These are phyloP conservation scores for Oreochromis aureus DNA, from an alignment of 2,113 vertebrate genomes.

Conservation along the genomic window DNA sequence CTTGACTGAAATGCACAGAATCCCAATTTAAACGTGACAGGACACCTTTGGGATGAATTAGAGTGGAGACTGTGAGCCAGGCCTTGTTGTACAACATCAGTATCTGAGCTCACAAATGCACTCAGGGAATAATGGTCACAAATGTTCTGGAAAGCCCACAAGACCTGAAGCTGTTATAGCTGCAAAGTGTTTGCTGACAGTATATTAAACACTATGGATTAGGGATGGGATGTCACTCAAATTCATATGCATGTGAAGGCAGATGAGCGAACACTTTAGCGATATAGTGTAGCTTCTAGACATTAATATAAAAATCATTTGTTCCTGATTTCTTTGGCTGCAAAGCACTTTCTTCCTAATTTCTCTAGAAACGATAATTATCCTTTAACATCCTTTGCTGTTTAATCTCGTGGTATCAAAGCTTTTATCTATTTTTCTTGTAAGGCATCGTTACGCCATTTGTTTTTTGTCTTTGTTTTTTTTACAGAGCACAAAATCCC, in stretches of 20 bases:
- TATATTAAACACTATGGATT: neutral
- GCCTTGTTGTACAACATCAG: neutral
- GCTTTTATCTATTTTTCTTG: neutral
- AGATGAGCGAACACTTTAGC: neutral
- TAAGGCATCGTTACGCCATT: neutral
- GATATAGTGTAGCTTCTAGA: neutral
- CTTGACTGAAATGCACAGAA: neutral
- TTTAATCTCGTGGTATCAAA: neutral
- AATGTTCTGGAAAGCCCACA: neutral
- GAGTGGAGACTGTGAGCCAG: neutral
- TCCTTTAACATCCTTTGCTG: neutral
- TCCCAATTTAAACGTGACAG: neutral
- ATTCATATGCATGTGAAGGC: neutral
- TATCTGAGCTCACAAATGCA: neutral
- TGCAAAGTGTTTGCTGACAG: neutral
- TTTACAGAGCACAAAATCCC: conserved; percentile 70
- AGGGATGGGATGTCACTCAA: neutral
- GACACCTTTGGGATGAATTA: neutral
- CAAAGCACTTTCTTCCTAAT: neutral
- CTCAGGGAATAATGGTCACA: neutral
- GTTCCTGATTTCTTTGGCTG: neutral
- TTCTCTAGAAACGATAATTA: neutral
- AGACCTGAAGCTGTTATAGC: neutral
- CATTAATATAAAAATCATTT: neutral
- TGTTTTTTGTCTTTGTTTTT: neutral